Base-by-base conservation (phyloP, 2,888 invertebrate genomes). In the Schizaphis graminum region DNA sequence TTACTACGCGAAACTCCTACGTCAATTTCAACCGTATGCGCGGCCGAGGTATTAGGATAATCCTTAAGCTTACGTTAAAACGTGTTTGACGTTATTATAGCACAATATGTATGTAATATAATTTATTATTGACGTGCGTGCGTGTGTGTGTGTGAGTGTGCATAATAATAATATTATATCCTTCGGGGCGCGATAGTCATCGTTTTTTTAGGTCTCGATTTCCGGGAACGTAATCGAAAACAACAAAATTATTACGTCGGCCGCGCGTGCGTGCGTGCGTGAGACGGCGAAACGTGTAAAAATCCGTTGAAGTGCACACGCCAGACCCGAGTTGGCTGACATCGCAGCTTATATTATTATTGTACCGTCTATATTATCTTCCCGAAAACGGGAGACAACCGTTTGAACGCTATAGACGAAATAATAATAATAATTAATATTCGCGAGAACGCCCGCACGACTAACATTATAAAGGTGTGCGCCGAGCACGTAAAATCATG, bases 401-500 rank as follows among this genome's bases (percentile, higher is more conserved):
- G 7, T 41, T 56, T 26, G 56, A 53, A 89, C 5, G 13, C 16
- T 11, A 0, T 41, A 41, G 89, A 41, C 26, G 41, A 89, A 89
- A 56, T 89, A 53, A 47, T 47, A 47, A 47, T 47, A 47, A 53
- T 53, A 89, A 89, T 89, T 89, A 89, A 89, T 89, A 56, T 56
- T 56, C 16, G 4, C 35, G 88, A 56, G 26, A 26, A 56, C 41
- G 5, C 56, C 11, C 5, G 26, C 13, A 24, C 4, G 16, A 47
- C n/a, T 5, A 16, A 77, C 35, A 77, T 77, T 3, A 47, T 3
- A 47, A n/a, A 16, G 47, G 85, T 26, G 53, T 35, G 21, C n/a
- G 3, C 26, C 13, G 24, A 35, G 11, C 35, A 35, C 21, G 21
- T 8, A 35, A 21, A 35, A 35, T 35, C 21, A 41, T 77, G 21